Conservation (phyloP, 2,797 vertebrate genomes). For the Allobates femoralis region DNA sequence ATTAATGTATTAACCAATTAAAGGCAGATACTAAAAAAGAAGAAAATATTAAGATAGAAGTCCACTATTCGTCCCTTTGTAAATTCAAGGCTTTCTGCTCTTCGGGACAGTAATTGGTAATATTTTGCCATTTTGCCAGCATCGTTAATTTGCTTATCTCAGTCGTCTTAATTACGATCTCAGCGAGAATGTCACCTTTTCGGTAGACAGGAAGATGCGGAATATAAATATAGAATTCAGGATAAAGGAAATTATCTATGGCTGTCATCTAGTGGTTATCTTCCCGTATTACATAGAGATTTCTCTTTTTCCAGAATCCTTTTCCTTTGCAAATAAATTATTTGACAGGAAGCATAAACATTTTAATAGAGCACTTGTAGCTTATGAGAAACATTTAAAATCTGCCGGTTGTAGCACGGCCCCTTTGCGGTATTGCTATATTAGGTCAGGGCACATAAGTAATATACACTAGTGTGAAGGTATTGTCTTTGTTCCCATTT, state of each 20-base stretch:
- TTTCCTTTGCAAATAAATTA: slow-evolving; percentile 41
- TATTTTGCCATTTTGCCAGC: slow-evolving; percentile 69
- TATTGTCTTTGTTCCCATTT: slow-evolving; percentile 72
- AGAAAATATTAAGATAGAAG: slow-evolving; percentile 53
- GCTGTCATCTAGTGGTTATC: slow-evolving; percentile 96
- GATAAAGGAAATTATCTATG: slow-evolving; percentile 85
- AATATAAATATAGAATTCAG: slow-evolving; percentile 71
- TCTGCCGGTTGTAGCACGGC: slow-evolving; percentile 69
- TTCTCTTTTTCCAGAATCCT: slow-evolving; percentile 42
- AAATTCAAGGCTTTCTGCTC: slow-evolving; percentile 68
- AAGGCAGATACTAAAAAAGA: slow-evolving; percentile 32
- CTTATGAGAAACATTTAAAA: slow-evolving; percentile 66
- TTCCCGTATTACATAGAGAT: slow-evolving; percentile 85
- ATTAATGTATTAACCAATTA: slow-evolving; percentile 68
- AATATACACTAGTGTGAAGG: slow-evolving; percentile 75
- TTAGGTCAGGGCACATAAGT: slow-evolving; percentile 73
- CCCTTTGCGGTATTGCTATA: slow-evolving; percentile 71
- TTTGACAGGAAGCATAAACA: slow-evolving; percentile 59
- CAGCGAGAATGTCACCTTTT: slow-evolving; percentile 73
- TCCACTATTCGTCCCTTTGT: slow-evolving; percentile 65
- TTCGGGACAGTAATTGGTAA: slow-evolving; percentile 72
- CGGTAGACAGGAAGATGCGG: slow-evolving; percentile 68
- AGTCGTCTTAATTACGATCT: slow-evolving; percentile 75
- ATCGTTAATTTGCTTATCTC: slow-evolving; percentile 71
- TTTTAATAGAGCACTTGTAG: slow-evolving; percentile 68